Base-by-base conservation (phyloP, 2,888 invertebrate species). In the Plebejus melissa region DNA sequence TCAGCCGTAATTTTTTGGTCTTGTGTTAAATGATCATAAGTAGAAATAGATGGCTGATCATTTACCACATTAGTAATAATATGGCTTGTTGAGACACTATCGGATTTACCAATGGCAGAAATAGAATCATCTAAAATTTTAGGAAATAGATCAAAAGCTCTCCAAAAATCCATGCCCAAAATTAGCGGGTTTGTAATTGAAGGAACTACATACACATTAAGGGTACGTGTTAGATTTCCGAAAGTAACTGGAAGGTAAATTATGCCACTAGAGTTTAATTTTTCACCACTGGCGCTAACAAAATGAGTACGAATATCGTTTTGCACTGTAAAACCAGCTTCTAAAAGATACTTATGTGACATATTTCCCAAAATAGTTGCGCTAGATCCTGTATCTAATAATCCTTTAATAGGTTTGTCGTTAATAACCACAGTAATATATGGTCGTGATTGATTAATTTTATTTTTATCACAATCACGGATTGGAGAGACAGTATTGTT, bases 131-230 rank as follows among this genome's bases (percentile, higher is more conserved):
- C n/a, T 46, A 69, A 16, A 60, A 1, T 38, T 57, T 57, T 57
- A 38, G 74, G 74, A 9, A 74, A 60, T 41, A 80, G 16, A 0
- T 78, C 71, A 76, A 79, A 79, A 69, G 69, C 75, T 1, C 65
- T 69, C 79, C 79, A 79, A 75, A 80, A 79, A 58, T 80, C 78
- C 4, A 80, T 74, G 2, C 80, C 79, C 9, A 79, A 71, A 36
- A 80, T 79, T n/a, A 80, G 22, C 11, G 11, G 11, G 6, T 60
- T 65, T 74, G 75, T 50, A 16, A 79, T 69, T 1, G 22, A 5
- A 4, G 79, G 79, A 2, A 80, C 69, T 1, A 80, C 76, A 41
- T 77, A 74, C 2, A 76, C 76, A 65, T 78, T 78, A 9, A 80
- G 50, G 50, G 76, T 58, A 32, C 50, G n/a, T 28, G 57, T 16